phyloP scores from a whole-genome alignment of 2,113 vertebrate species.

The Burhinus bistriatus region DNA sequence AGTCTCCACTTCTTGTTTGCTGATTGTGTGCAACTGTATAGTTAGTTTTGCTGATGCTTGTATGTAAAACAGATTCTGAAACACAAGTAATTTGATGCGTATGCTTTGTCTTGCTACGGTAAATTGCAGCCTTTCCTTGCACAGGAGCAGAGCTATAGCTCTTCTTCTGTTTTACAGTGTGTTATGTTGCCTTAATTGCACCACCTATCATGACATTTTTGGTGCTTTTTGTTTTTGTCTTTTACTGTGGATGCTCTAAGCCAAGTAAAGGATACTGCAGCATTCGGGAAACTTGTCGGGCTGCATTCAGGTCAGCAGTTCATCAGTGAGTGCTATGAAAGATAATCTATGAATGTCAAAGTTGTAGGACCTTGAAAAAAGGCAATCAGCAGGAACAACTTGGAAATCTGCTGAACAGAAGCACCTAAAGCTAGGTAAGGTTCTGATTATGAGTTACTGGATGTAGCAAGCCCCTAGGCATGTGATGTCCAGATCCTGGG shows the following conservation, averaged over 20 bases:
- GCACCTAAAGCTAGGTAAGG: background rate
- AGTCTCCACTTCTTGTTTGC: background rate
- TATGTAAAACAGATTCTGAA: background rate
- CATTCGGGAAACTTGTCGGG: background rate
- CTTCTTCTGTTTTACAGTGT: background rate
- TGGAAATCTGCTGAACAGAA: background rate
- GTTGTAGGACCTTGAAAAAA: background rate
- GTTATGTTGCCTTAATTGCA: background rate
- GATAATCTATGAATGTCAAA: background rate
- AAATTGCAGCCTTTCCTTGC: background rate
- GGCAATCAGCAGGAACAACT: background rate
- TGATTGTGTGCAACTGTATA: background rate
- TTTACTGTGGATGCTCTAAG: background rate
- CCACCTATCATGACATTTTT: background rate
- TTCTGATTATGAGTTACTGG: background rate
- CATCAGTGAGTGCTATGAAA: background rate
- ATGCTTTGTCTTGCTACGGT: background rate
- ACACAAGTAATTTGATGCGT: background rate
- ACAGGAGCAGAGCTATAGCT: background rate
- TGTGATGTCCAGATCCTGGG: background rate
- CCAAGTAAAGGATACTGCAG: background rate
- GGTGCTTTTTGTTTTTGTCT: background rate
- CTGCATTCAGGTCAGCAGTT: background rate
- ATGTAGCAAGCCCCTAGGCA: background rate
- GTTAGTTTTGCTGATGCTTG: background rate